Evolutionary conservation across 2,797 vertebrate species (phyloP).

Genomic region (Oreortyx pictus): DNA sequence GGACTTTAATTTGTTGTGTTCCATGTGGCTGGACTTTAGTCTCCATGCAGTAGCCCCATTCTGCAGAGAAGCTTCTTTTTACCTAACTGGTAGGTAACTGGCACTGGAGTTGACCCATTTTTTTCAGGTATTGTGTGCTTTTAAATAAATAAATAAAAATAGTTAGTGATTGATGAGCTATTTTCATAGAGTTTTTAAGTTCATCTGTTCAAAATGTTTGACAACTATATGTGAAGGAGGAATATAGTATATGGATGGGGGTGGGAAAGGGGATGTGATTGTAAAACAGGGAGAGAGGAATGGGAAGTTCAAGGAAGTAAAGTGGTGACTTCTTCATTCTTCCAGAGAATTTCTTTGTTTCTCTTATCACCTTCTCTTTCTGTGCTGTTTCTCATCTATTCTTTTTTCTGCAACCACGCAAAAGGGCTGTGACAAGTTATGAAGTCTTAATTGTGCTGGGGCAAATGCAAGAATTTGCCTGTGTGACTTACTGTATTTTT

Average conservation of each 20-base stretch:
- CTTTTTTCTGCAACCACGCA: not conserved
- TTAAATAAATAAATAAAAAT: not conserved
- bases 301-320: not conserved
- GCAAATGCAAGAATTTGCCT: not conserved
- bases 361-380: not conserved
- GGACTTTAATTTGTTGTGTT: not conserved
- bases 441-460: not conserved
- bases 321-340: not conserved
- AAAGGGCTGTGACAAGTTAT: not conserved
- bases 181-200: not conserved
- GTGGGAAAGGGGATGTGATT: not conserved
- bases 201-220: not conserved
- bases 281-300: not conserved
- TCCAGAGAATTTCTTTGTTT: not conserved
- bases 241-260: not conserved
- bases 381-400: not conserved
- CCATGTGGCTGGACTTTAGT: constrained; percentile 29
- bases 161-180: not conserved
- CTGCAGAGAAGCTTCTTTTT: not conserved
- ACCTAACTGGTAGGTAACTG: not conserved
- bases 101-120: not conserved
- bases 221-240: not conserved
- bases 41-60: not conserved
- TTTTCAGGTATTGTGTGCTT: not conserved
- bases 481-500: not conserved